Evolutionary conservation across 1,140 invertebrate species (phyloP), one percentile per base, ranked within the genome.

Genomic region (Aphelinus atriplicis): DNA sequence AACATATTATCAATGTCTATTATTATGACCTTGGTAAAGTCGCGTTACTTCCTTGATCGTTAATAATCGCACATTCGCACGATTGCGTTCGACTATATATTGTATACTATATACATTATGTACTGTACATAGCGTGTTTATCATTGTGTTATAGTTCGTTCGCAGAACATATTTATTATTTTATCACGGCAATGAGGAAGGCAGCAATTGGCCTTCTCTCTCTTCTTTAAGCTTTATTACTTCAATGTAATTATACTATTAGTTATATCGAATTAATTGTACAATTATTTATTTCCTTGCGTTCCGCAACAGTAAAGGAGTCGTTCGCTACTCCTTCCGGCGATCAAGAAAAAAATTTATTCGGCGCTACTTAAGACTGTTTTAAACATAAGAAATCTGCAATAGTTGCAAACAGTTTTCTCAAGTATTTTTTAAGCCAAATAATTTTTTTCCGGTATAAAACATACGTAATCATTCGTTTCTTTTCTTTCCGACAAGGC

Each of bases 141-240:
- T 84, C 81, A 82, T 81, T 84, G 81, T 85, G 84, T 84, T 84
- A 80, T 79, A 77, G 66, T 77, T 79, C 78, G 76, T 80, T 83
- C 78, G 80, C 80, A 78, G 79, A 82, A 80, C 79, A 83, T 83
- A 83, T 82, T 81, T 80, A 81, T 82, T 79, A 81, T 82, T 80
- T 81, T 80, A 83, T 78, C 71, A 76, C 64, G 71, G 66, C 77
- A 72, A 67, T 55, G 67, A 61, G 70, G 61, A 64, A 43, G 53
- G 47, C 63, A 64, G 55, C 26, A 62, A 64, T 57, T 48, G 70
- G 61, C 69, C 4, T 62, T 71, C 68, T 71, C 26, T 67, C 74
- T 55, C 60, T 58, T 42, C 57, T 71, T 71, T 72, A 67, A 71
- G 64, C 69, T 76, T 71, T 76, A 76, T 76, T 66, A 76, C 69